phyloP scores from a whole-genome alignment of 2,888 invertebrate species.

The Artemia sp. region DNA sequence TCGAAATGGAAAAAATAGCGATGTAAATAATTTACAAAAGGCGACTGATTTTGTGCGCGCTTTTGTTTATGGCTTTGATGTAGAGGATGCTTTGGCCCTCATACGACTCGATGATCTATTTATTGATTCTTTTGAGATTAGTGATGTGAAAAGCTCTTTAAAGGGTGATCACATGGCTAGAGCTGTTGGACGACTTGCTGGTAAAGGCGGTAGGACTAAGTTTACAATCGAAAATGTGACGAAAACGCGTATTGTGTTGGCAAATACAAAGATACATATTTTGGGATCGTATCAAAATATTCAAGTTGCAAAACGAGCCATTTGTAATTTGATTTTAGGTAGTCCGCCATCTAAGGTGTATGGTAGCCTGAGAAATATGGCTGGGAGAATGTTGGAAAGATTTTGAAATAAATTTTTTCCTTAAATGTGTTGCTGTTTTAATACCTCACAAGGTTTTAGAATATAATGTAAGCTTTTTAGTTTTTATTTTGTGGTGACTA shows the following conservation, averaged over 20 bases:
- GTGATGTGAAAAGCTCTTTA: constrained; percentile 74
- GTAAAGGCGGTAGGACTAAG: constrained; percentile 90
- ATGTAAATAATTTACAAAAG: constrained; percentile 77
- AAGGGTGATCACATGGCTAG: constrained; percentile 88
- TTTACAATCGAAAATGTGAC: constrained; percentile 98
- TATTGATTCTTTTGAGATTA: constrained; percentile 88
- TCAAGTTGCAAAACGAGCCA: constrained; percentile 74
- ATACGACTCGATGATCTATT: constrained; percentile 89
- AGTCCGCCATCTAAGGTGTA: constrained; percentile 96
- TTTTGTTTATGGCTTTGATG: constrained; percentile 86
- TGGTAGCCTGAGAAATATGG: constrained; percentile 74
- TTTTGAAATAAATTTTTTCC: constrained; percentile 38
- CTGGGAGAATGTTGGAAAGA: constrained; percentile 62
- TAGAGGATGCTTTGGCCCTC: constrained; percentile 87
- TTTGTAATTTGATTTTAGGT: constrained; percentile 90
- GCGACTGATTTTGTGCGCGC: constrained; percentile 96
- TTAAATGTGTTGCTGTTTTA: too few relatives aligned
- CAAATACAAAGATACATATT: constrained; percentile 89
- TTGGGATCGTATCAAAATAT: constrained; percentile 95
- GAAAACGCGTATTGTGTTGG: constrained; percentile 90
- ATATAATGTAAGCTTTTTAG: too few relatives aligned
- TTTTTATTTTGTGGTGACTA: too few relatives aligned
- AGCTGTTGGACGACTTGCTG: constrained; percentile 92
- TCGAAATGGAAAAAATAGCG: constrained; percentile 47
- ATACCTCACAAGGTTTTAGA: too few relatives aligned